A percentile compares a stretch with the other conserved stretches of the same genome.
phyloP scores from a whole-genome alignment of 2,797 vertebrate genomes.

The Megaceryle alcyon region DNA sequence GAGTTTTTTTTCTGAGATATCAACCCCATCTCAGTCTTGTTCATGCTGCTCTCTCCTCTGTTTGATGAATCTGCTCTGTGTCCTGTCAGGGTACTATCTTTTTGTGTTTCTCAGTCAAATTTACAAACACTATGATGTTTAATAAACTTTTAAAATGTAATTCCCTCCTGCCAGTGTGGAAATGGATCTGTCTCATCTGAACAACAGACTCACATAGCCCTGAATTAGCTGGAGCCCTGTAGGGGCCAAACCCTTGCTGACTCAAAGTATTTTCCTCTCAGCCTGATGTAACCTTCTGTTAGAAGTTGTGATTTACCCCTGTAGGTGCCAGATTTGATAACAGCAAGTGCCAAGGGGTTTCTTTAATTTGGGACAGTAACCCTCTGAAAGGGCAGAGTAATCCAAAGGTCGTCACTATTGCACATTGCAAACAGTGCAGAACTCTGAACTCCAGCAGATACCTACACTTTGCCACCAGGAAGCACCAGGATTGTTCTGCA shows the following conservation, averaged over 20 bases:
- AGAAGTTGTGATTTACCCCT: neutral
- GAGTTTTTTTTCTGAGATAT: neutral
- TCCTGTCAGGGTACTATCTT: neutral
- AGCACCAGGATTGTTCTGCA: neutral
- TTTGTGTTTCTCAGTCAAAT: neutral
- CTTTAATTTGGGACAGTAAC: neutral
- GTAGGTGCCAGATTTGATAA: neutral
- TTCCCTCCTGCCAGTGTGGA: neutral
- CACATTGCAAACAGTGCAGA: neutral
- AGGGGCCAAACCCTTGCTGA: neutral
- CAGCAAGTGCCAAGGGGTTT: neutral
- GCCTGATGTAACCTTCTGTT: neutral
- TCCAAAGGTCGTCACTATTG: neutral
- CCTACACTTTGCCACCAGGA: neutral
- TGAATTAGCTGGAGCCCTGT: neutral
- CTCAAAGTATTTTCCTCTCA: neutral
- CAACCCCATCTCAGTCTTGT: accelerated
- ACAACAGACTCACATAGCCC: neutral
- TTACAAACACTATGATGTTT: neutral
- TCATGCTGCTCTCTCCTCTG: neutral
- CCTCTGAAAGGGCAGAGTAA: neutral
- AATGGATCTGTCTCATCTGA: neutral
- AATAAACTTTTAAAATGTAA: neutral
- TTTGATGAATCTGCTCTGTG: neutral
- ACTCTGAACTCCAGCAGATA: neutral